Conservation (phyloP, 2,797 vertebrate genomes). For the Helicolenus hilgendorfi region DNA sequence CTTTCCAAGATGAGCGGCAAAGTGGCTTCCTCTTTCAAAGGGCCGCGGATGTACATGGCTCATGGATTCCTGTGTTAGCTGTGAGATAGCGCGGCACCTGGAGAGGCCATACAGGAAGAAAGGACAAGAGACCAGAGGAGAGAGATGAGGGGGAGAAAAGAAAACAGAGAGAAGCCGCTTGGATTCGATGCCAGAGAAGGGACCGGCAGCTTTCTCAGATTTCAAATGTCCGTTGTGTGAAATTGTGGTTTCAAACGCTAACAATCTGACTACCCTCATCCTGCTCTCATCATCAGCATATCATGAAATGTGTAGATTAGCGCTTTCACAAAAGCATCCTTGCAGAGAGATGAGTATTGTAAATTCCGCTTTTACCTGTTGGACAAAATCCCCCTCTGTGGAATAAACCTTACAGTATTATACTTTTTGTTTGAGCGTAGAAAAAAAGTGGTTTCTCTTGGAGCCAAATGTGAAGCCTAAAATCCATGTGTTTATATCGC, state of each 20-base stretch:
- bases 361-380: conserved; percentile 34
- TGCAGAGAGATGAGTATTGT: conserved; percentile 24
- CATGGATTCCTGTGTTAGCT: conserved; percentile 77
- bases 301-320: conserved; percentile 73
- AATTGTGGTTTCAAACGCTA: conserved; percentile 72
- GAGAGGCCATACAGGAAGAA: conserved; percentile 77
- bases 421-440: conserved; percentile 25
- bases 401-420: conserved; percentile 9
- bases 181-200: conserved; percentile 77
- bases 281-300: conserved; percentile 64
- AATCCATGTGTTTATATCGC: conserved; percentile 3
- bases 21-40: conserved; percentile 83
- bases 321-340: conserved; percentile 27
- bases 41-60: conserved; percentile 76
- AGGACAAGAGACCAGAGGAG: conserved; percentile 62
- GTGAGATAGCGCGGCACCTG: conserved; percentile 86
- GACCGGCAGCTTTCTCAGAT: conserved; percentile 73
- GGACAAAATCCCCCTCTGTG: conserved; percentile 13
- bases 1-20: conserved; percentile 81
- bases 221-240: conserved; percentile 76
- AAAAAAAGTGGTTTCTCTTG: conserved; percentile 1
- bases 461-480: conserved; percentile 42
- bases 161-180: conserved; percentile 66
- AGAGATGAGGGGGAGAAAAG: conserved; percentile 35
- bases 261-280: conserved; percentile 47